Base-by-base conservation (phyloP, 2,888 invertebrate genomes). In the Laothoe populi region DNA sequence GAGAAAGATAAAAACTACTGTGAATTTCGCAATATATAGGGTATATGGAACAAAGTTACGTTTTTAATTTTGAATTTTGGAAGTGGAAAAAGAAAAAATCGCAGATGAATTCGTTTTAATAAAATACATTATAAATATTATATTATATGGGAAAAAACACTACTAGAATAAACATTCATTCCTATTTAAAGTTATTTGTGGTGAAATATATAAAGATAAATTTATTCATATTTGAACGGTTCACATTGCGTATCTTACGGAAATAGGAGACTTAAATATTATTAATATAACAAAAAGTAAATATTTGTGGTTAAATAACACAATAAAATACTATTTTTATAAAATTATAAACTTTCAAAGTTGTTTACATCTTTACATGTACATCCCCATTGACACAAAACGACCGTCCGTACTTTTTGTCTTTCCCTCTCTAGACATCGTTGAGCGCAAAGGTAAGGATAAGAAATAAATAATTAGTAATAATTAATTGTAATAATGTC, bases 391-490 rank as follows among this genome's bases (percentile, higher is more conserved):
- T 40, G 45, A 48, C 16, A 49, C 16, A 60, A 16, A 24, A 57
- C 24, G 40, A 60, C 38, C 45, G 53, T 38, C 57, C n/a, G 35
- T 45, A 60, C 60, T 65, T 64, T 61, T 60, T 65, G 63, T 53
- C 65, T 65, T 64, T 66, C 65, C 61, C 63, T 67, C 68, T 62
- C 67, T 64, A 59, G 63, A 67, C 65, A 66, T 70, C 70, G 76
- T 71, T 66, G 67, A 67, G 67, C 66, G 63, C 63, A 60, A 67
- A 77, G 76, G 76, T 76, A 72, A 76, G 60, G 31, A 53, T 60
- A 26, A 23, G 24, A 53, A 53, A 40, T 61, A 42, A 24, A 40
- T 60, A 49, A 60, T 8, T 19, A 44, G 8, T 0, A 53, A 26
- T 19, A 11, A 26, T 40, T 57, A n/a, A 48, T 53, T 11, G 16